Base-by-base conservation (phyloP, 1,140 invertebrate genomes). In the Augochlora pura region DNA sequence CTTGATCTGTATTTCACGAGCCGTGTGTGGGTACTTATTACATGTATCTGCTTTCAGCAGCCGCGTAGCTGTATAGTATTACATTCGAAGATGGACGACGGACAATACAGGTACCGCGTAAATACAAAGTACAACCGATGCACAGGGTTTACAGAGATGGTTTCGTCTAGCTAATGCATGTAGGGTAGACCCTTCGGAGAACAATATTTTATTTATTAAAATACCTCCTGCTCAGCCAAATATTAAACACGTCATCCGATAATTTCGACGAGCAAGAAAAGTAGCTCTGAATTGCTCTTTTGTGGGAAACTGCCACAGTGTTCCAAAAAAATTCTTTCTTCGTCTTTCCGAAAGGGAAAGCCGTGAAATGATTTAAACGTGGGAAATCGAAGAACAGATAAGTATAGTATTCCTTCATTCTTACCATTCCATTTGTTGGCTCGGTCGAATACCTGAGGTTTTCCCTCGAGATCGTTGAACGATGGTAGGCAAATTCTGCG, bases 401-500 rank as follows among this genome's bases (percentile, higher is more conserved):
- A n/a, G 23, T n/a, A 3, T 62, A 46, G 75, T 77, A 27, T 77
- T 77, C 59, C 59, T 69, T 77, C 75, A 38, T 77, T 70, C 67
- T 71, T 77, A 71, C 59, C 75, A 71, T 77, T 77, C 75, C 57
- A 27, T 12, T 52, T 52, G 1, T 18, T n/a, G 39, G 39, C 23
- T 62, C 54, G 46, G n/a, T 4, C 46, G 67, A 63, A 77, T 77
- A 71, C 75, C 68, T 77, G 67, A 54, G 67, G 16, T 71, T 77
- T 54, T 77, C 68, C 75, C 68, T 23, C 1, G 59, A 64, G 75
- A 64, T 27, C 59, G 49, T 59, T 23, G 62, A 60, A 49, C 49
- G 39, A 21, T 38, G 38, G 71, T 80, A 77, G 74, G 74, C 82
- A 75, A 87, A 88, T 88, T 88, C 85, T 88, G 87, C 87, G 87